Conservation (phyloP, 1,140 invertebrate genomes). For the Whitmania pigra region DNA sequence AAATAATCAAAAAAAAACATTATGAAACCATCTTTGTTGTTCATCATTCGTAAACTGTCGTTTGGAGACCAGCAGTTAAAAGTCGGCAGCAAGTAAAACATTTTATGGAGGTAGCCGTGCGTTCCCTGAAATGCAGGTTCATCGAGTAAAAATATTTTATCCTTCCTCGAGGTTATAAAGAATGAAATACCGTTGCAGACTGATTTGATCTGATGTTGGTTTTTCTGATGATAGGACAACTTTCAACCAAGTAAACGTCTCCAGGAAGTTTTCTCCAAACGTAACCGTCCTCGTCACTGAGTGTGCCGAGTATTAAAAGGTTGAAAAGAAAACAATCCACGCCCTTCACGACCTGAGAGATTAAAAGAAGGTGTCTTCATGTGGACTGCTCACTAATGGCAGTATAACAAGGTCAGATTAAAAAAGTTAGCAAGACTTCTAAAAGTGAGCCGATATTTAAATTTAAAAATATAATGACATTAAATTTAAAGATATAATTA, state of each 20-base stretch:
- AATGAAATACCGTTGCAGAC: not conserved
- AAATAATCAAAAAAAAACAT: not conserved
- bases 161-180: not conserved
- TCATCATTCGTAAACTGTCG: slow-evolving; percentile 30
- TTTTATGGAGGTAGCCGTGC: slow-evolving; percentile 27
- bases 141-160: no score
- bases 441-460: no score
- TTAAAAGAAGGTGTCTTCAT: not conserved
- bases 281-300: slow-evolving; percentile 31
- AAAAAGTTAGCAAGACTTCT: no score
- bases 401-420: no score
- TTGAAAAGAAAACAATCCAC: slow-evolving; percentile 36
- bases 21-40: not conserved
- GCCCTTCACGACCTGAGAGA: slow-evolving; percentile 32
- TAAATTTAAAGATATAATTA: no score
- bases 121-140: not conserved
- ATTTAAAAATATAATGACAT: no score
- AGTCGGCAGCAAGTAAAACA: slow-evolving; percentile 29
- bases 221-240: slow-evolving; percentile 28
- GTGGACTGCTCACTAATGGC: no score
- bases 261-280: slow-evolving; percentile 33
- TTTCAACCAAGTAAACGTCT: slow-evolving; percentile 35
- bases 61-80: slow-evolving; percentile 32
- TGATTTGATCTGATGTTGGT: not conserved
- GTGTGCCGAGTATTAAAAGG: slow-evolving; percentile 33